Evolutionary conservation across 2,797 vertebrate genomes (phyloP).

Genomic region (Enteromius unitaeniatus): DNA sequence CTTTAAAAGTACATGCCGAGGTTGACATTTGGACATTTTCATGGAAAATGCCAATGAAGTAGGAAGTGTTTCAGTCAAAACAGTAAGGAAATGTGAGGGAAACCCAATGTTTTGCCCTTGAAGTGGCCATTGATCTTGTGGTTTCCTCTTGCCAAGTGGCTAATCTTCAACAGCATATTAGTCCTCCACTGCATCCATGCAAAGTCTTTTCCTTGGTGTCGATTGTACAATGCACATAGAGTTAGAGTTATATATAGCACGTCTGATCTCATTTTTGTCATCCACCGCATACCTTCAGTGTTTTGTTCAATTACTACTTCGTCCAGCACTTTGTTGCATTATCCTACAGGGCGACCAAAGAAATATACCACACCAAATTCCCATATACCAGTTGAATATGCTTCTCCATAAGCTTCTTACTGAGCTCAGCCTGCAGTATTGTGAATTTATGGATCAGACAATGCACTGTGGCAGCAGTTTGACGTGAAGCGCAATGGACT

Average conservation of each 20-base stretch:
- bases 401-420: conserved; percentile 4
- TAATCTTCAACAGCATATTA: background rate
- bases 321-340: background rate
- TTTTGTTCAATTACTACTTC: background rate
- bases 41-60: no score
- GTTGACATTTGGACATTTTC: background rate
- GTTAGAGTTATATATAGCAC: background rate
- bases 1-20: no score
- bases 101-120: background rate
- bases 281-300: background rate
- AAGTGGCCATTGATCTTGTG: conserved; percentile 1
- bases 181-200: background rate
- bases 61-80: no score
- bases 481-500: background rate
- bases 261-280: background rate
- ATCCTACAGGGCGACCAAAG: background rate
- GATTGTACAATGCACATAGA: background rate
- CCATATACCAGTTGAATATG: background rate
- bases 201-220: background rate
- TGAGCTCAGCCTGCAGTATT: background rate
- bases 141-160: background rate
- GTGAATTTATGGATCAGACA: background rate
- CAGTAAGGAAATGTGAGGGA: background rate
- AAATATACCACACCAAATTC: background rate
- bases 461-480: background rate